These are phyloP conservation scores for Drosophila arizonae DNA, from an alignment of 1,140 invertebrate species.

Conservation along the genomic window DNA sequence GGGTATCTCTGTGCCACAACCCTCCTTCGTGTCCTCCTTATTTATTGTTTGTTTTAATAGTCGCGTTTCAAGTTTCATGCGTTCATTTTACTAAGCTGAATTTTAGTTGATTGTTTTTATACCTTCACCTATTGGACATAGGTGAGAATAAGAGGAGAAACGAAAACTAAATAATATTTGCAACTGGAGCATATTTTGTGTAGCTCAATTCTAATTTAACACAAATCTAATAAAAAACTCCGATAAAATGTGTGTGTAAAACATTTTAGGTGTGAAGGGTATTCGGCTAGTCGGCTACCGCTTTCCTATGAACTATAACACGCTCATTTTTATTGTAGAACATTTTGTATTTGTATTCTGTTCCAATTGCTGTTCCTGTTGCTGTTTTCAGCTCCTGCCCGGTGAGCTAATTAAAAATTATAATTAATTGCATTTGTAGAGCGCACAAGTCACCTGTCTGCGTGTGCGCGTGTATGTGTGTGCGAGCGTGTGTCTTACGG, in stretches of 20 bases:
- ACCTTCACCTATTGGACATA: background rate
- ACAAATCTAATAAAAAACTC: no score
- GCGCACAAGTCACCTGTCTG: constrained; percentile 52
- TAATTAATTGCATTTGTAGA: constrained; percentile 78
- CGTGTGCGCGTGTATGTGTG: constrained; percentile 14
- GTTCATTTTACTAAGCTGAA: constrained; percentile 69
- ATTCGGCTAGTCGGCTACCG: background rate
- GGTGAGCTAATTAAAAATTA: constrained; percentile 77
- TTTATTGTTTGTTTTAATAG: constrained; percentile 49
- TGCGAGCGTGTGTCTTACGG: constrained; percentile 55
- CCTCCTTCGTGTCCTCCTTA: background rate
- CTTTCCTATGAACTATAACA: background rate
- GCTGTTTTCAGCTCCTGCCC: constrained; percentile 14
- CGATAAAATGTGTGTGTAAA: no score
- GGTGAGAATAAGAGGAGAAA: background rate
- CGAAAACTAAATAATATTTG: no score
- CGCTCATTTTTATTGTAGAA: constrained; percentile 45
- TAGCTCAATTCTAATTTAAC: no score
- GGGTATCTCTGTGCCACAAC: background rate
- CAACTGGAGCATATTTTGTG: background rate
- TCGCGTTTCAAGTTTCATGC: constrained; percentile 75
- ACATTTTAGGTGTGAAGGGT: background rate
- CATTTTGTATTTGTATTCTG: constrained; percentile 42
- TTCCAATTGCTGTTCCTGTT: constrained; percentile 48
- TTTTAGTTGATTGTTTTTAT: constrained; percentile 56